Percentiles rank a stretch among this genome's conserved stretches.
phyloP scores from a whole-genome alignment of 2,888 invertebrate genomes.

The Agriopis leucophaearia region DNA sequence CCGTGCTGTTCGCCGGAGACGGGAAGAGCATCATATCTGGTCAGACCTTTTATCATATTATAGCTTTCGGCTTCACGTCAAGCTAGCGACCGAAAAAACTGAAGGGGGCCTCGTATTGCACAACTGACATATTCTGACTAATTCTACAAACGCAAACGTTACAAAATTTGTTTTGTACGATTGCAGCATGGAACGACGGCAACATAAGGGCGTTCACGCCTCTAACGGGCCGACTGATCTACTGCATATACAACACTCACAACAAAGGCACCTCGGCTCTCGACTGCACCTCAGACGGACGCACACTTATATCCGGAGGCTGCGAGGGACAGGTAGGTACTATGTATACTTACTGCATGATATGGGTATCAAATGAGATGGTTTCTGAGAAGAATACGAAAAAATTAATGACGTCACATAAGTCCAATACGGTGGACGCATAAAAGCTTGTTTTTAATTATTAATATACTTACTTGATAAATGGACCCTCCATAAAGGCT shows the following conservation, averaged over 20 bases:
- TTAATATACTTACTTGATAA: no score
- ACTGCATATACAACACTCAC: slow-evolving; percentile 95
- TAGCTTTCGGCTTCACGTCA: background rate
- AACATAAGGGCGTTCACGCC: slow-evolving; percentile 93
- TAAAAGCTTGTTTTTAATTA: no score
- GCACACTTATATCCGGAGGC: slow-evolving; percentile 94
- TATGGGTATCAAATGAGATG: no score
- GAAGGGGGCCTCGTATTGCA: no score
- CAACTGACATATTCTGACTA: no score
- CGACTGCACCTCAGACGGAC: slow-evolving; percentile 90
- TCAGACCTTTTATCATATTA: slow-evolving; percentile 50
- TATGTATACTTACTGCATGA: background rate
- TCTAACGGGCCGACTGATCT: slow-evolving; percentile 92
- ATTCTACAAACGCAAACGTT: no score
- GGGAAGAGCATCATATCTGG: slow-evolving; percentile 93
- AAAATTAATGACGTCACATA: no score
- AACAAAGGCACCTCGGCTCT: slow-evolving; percentile 95
- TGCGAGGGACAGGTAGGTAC: slow-evolving; percentile 96
- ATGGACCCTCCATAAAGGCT: no score
- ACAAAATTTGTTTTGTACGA: background rate
- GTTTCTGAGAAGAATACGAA: no score
- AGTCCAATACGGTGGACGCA: no score
- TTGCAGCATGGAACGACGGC: slow-evolving; percentile 92
- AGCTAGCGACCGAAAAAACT: no score
- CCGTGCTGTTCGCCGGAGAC: slow-evolving; percentile 91